A percentile compares a stretch with the other conserved stretches of the same genome.
phyloP scores from a whole-genome alignment of 2,113 vertebrate genomes.

The Glaucidium brasilianum region DNA sequence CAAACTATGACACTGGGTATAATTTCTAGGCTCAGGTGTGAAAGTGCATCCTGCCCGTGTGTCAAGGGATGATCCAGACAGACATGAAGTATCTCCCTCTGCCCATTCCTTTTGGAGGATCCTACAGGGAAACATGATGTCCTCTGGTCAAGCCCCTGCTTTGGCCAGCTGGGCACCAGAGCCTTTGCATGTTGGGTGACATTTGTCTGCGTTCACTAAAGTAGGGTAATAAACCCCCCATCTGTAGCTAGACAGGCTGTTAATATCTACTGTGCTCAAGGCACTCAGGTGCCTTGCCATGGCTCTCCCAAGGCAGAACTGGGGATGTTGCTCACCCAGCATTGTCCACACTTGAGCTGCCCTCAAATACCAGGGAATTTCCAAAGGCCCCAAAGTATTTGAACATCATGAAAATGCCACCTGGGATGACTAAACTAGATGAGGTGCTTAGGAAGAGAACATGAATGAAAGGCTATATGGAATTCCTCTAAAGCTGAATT shows the following conservation, averaged over 20 bases:
- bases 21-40: not conserved
- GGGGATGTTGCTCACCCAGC: not conserved
- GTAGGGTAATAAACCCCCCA: not conserved
- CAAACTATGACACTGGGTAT: not conserved
- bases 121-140: not conserved
- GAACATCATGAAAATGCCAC: not conserved
- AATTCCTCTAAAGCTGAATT: not conserved
- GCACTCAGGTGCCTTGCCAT: accelerated
- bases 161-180: not conserved
- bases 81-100: not conserved
- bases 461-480: not conserved
- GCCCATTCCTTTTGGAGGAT: not conserved
- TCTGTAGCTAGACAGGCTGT: not conserved
- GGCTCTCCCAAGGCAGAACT: not conserved
- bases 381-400: not conserved
- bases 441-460: not conserved
- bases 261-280: not conserved
- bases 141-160: not conserved
- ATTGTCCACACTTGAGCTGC: not conserved
- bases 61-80: no score
- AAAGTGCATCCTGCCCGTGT: not conserved
- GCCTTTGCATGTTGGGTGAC: not conserved
- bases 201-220: not conserved
- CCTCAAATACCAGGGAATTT: not conserved
- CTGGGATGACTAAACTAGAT: not conserved